These are phyloP conservation scores for Sarcophaga peregrina DNA, from an alignment of 1,140 invertebrate species.

Conservation along the genomic window DNA sequence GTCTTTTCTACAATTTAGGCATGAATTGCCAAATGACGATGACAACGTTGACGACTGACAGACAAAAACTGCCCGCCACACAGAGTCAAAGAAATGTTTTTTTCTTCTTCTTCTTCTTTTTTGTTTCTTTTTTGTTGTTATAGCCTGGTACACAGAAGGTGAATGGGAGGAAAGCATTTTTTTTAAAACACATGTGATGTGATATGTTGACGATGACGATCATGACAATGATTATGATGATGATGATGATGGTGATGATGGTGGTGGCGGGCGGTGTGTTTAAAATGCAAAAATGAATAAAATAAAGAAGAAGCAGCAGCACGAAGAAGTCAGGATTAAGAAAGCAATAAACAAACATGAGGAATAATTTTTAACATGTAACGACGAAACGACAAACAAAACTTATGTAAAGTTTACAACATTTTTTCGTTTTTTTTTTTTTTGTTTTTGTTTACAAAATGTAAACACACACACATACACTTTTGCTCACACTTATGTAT, in stretches of 20 bases:
- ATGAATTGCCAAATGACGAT: constrained; percentile 9
- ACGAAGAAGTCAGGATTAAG: not conserved
- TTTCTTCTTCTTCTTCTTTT: no score
- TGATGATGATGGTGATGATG: not conserved
- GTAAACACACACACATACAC: not conserved
- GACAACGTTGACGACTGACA: constrained; percentile 12
- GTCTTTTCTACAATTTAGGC: constrained; percentile 9
- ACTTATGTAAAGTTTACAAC: not conserved
- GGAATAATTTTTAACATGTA: constrained; percentile 8
- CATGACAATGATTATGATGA: not conserved
- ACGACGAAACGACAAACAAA: not conserved
- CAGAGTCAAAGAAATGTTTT: not conserved
- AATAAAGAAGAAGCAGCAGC: no score
- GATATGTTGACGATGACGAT: not conserved
- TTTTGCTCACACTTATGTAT: not conserved
- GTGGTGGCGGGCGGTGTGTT: not conserved
- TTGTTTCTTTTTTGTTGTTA: no score
- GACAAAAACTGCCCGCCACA: constrained; percentile 7
- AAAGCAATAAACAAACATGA: constrained; percentile 6
- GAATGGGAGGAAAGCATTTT: not conserved
- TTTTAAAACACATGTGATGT: not conserved
- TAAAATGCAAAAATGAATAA: not conserved
- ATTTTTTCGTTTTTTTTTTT: no score
- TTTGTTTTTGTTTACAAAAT: not conserved
- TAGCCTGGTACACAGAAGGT: no score